Evolutionary conservation across 2,113 vertebrate species (phyloP).

Genomic region (Perognathus longimembris): DNA sequence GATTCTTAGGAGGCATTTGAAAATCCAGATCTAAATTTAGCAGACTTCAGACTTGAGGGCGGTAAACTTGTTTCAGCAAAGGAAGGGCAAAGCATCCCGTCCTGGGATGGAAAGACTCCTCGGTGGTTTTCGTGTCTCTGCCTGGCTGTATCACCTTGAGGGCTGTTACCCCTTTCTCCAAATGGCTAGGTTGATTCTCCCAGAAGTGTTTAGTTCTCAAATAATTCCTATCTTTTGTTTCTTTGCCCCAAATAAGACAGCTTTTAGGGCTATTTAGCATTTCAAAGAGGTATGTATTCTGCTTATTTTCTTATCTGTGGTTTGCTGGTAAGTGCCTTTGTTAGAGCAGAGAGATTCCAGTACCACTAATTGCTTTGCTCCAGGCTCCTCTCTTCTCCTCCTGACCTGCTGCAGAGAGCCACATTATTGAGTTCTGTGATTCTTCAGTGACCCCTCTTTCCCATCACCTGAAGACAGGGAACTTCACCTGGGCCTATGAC

Average conservation of each 20-base stretch:
- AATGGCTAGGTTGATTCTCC: not conserved
- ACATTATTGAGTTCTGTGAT: not conserved
- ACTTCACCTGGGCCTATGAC: no score
- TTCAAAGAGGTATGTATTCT: constrained; percentile 56
- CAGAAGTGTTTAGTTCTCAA: not conserved
- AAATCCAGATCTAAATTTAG: not conserved
- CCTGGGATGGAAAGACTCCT: not conserved
- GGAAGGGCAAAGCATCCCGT: rapidly evolving
- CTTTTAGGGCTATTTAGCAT: constrained; percentile 21
- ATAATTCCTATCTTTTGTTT: constrained; percentile 6
- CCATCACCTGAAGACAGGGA: not conserved
- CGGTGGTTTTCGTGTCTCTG: not conserved
- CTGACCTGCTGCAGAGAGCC: not conserved
- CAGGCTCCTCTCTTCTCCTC: not conserved
- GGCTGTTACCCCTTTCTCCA: not conserved
- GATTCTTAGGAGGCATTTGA: not conserved
- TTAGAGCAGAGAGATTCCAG: not conserved
- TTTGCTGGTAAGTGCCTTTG: not conserved
- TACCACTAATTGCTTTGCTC: constrained; percentile 17
- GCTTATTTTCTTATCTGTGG: constrained; percentile 33
- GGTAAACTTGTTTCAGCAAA: not conserved
- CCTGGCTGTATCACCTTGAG: not conserved
- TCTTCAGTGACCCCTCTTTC: not conserved
- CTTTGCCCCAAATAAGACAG: constrained; percentile 35
- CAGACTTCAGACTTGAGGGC: not conserved